Conservation (phyloP, 2,113 vertebrate species). For the Rhynchomys soricoides region DNA sequence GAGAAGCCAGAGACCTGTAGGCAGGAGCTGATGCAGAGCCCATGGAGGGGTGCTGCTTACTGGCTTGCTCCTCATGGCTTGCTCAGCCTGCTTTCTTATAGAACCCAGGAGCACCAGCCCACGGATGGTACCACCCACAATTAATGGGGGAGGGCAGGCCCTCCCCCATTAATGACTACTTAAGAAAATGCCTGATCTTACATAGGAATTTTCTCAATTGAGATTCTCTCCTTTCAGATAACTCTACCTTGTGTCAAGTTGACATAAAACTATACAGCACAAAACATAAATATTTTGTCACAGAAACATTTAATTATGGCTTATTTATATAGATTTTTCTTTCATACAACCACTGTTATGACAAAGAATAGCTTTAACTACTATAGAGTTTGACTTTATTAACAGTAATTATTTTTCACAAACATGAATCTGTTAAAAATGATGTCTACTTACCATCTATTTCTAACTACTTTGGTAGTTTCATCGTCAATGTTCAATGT, state of each 20-base stretch:
- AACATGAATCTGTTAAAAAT: conserved; percentile 29
- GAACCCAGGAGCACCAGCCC: not conserved
- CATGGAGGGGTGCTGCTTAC: not conserved
- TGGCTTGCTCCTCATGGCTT: not conserved
- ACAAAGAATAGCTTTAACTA: conserved; percentile 39
- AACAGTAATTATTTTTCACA: conserved; percentile 19
- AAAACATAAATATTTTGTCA: conserved; percentile 17
- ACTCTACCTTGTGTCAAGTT: not conserved
- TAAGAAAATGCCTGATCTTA: not conserved
- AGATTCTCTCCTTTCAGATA: not conserved
- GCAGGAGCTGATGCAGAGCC: not conserved
- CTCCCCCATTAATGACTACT: too few relatives aligned
- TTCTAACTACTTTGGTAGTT: conserved; percentile 89
- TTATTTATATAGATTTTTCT: conserved; percentile 34
- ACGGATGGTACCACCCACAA: not conserved
- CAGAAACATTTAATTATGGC: conserved; percentile 5
- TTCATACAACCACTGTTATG: conserved; percentile 2
- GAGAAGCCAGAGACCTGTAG: not conserved
- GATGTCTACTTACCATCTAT: conserved; percentile 90
- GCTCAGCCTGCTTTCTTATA: not conserved
- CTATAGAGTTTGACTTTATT: conserved; percentile 10
- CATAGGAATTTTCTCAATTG: not conserved
- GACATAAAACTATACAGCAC: not conserved
- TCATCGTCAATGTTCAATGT: conserved; percentile 91
- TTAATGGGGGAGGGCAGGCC: too few relatives aligned